A percentile compares a stretch with the other conserved stretches of the same genome.
Evolutionary conservation across 2,888 invertebrate species (phyloP).

Genomic region (Eupithecia exiguata): DNA sequence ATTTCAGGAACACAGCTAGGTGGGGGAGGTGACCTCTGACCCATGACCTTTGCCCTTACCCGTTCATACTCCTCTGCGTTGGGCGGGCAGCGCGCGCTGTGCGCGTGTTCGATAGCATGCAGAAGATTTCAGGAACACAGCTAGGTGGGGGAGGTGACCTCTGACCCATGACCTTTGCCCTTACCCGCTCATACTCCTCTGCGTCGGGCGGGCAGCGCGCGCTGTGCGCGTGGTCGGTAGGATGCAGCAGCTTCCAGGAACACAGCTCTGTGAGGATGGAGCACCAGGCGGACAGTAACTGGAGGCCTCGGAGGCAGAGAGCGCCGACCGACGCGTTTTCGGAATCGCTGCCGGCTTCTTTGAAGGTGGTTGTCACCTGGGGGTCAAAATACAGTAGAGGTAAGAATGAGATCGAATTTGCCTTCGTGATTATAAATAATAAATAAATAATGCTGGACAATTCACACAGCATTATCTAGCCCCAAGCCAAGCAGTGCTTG

Average conservation of each 20-base stretch:
- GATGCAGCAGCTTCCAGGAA: slow-evolving; percentile 99
- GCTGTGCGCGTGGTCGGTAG: slow-evolving; percentile 98
- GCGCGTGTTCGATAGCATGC: slow-evolving; percentile 98
- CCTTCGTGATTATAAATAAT: too few species aligned
- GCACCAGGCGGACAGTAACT: slow-evolving; percentile 98
- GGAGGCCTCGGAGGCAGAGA: slow-evolving; percentile 95
- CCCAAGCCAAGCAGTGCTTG: too few species aligned
- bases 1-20: slow-evolving; percentile 99
- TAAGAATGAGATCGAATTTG: too few species aligned
- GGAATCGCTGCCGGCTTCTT: slow-evolving; percentile 94
- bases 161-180: slow-evolving; percentile 57
- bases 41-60: slow-evolving; percentile 78
- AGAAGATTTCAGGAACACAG: slow-evolving; percentile 98
- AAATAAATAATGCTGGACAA: too few species aligned
- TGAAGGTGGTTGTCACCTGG: slow-evolving; percentile 94
- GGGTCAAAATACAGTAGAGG: too few species aligned
- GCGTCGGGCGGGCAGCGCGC: slow-evolving; percentile 97
- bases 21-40: slow-evolving; percentile 79
- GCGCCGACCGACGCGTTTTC: slow-evolving; percentile 97
- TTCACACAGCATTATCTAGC: too few species aligned
- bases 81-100: slow-evolving; percentile 96
- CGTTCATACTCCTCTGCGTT: slow-evolving; percentile 99
- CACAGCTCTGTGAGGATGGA: slow-evolving; percentile 97
- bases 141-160: slow-evolving; percentile 88
- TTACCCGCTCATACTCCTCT: slow-evolving; percentile 97